phyloP scores from a whole-genome alignment of 2,113 vertebrate genomes.

The Dicaeum eximium region DNA sequence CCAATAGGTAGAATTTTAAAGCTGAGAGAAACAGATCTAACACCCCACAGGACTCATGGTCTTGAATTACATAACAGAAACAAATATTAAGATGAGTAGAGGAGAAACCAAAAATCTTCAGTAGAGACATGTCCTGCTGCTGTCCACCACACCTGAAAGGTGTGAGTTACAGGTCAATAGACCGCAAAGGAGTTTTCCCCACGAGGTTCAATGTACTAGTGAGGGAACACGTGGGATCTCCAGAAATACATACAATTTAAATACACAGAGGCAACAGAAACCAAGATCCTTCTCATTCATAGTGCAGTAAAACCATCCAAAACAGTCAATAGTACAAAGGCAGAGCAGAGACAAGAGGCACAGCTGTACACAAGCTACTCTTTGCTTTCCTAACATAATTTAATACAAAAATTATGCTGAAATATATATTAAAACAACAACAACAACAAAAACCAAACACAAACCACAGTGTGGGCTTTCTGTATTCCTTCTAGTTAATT shows the following conservation, averaged over 20 bases:
- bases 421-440: fast-evolving
- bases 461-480: background rate
- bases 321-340: background rate
- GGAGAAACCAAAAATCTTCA: background rate
- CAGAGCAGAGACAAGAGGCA: background rate
- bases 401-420: background rate
- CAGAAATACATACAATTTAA: background rate
- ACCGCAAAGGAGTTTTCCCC: background rate
- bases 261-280: background rate
- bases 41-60: background rate
- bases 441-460: fast-evolving
- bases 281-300: background rate
- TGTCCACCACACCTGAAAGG: background rate
- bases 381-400: background rate
- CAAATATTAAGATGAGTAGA: background rate
- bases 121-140: background rate
- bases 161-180: background rate
- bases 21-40: background rate
- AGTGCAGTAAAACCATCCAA: background rate
- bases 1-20: background rate
- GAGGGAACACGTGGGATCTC: background rate
- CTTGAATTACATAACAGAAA: background rate
- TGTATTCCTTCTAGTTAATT: background rate
- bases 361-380: background rate
- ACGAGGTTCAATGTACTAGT: background rate